phyloP scores from a whole-genome alignment of 2,113 vertebrate genomes.

The Nycticebus coucang region DNA sequence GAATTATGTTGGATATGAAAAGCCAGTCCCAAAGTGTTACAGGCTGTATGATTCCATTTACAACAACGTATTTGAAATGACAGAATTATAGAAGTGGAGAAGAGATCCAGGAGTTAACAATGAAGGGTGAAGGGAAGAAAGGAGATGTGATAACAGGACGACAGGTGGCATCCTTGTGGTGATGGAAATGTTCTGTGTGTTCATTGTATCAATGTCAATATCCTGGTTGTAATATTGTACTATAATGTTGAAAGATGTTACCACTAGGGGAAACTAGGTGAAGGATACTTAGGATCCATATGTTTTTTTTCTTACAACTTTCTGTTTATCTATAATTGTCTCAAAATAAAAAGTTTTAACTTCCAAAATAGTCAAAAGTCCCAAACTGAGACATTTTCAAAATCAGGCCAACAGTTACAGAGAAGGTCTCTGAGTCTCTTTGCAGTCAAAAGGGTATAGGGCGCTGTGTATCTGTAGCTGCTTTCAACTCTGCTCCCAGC shows the following conservation, averaged over 20 bases:
- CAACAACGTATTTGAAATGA: background rate
- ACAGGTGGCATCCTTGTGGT: background rate
- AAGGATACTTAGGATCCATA: background rate
- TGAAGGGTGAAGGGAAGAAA: background rate
- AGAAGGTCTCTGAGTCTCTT: background rate
- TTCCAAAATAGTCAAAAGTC: background rate
- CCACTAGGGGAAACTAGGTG: background rate
- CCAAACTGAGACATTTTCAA: background rate
- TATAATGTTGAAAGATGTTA: background rate
- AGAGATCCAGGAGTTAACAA: background rate
- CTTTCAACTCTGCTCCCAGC: background rate
- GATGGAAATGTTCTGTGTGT: background rate
- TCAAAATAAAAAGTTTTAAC: background rate
- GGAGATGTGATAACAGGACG: background rate
- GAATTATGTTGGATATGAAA: background rate
- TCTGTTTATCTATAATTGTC: background rate
- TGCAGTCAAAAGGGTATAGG: background rate
- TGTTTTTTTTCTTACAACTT: background rate
- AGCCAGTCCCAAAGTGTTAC: background rate
- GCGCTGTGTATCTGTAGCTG: background rate
- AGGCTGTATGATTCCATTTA: background rate
- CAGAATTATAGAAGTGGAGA: background rate
- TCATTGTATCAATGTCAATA: background rate
- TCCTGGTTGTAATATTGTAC: background rate
- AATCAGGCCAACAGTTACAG: background rate